phyloP scores from a whole-genome alignment of 2,888 invertebrate genomes.

The Pristionchus japonicus region DNA sequence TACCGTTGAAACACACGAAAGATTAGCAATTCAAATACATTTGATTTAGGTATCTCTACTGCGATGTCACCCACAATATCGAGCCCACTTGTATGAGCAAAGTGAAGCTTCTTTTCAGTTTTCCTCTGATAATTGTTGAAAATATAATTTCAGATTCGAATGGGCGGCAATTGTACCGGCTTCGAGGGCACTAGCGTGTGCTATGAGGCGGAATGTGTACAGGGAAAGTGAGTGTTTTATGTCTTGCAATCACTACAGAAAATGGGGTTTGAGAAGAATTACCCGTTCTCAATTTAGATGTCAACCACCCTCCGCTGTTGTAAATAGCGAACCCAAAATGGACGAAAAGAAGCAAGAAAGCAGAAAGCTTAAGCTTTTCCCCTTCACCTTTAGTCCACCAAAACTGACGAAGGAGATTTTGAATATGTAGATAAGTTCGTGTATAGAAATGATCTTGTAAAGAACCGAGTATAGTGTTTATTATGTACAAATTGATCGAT shows the following conservation, averaged over 20 bases:
- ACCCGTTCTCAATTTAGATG: neutral
- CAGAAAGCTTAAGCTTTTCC: neutral
- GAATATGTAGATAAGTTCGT: neutral
- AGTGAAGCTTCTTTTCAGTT: too few relatives aligned
- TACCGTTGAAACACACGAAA: too few relatives aligned
- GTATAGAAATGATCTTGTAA: neutral
- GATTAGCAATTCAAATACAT: neutral
- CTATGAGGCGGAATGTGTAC: conserved; percentile 63
- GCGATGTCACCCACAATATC: conserved; percentile 57
- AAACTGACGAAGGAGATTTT: neutral
- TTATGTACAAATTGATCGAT: conserved; percentile 27
- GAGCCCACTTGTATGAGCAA: conserved; percentile 45
- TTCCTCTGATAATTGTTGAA: neutral
- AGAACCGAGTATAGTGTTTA: too few relatives aligned
- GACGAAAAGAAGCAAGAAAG: neutral
- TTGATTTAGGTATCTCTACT: conserved; percentile 68
- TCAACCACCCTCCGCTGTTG: too few relatives aligned
- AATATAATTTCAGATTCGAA: neutral
- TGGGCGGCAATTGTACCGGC: conserved; percentile 69
- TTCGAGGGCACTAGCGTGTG: conserved; percentile 67
- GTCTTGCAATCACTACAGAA: too few relatives aligned
- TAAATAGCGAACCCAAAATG: neutral
- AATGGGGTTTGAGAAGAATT: too few relatives aligned
- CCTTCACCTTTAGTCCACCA: neutral
- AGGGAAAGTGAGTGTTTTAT: conserved; percentile 59